Base-by-base conservation (phyloP, 2,888 invertebrate species). In the Lucinisca nassula region DNA sequence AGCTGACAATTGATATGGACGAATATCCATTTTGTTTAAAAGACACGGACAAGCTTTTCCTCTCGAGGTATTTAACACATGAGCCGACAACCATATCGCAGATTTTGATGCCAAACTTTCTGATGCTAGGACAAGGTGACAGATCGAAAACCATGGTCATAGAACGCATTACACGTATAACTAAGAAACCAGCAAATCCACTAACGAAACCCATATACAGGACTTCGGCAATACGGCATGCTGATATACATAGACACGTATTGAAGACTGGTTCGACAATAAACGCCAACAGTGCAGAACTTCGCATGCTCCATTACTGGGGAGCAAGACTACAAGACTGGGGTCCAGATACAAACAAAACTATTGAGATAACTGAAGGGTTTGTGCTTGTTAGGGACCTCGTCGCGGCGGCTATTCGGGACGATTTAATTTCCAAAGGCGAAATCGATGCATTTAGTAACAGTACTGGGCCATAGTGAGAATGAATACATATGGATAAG, bases 301-400 rank as follows among this genome's bases (percentile, higher is more conserved):
- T 92, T 38, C 75, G 76, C 37, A 88, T 92, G 90, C 45, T 92
- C 32, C 93, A 93, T 75, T 93, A 92, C 79, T 93, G 93, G 93
- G 93, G 93, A 32, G 83, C 85, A 10, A 30, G 93, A n/a, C 51
- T 80, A 21, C 92, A 92, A 76, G 73, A 91, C 58, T 93, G 92
- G 92, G 93, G 92, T 30, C 87, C 89, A 1, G 93, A 93, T 77
- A 92, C 92, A 0, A 72, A 77, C 1, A 51, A 90, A 21, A 87
- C 80, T 2, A n/a, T 91, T 12, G 35, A 51, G 21, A 88, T 79
- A 27, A 93, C 93, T 3, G 49, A 61, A 0, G 75, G 67, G 21
- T 84, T 79, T 38, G 49, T 61, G 27, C 27, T 37, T 14, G 79
- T 84, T 0, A 35, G 49, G 40, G 76, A 84, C 3, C 32, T 73